Evolutionary conservation across 2,797 vertebrate genomes (phyloP).

Genomic region (Cyclopterus lumpus): DNA sequence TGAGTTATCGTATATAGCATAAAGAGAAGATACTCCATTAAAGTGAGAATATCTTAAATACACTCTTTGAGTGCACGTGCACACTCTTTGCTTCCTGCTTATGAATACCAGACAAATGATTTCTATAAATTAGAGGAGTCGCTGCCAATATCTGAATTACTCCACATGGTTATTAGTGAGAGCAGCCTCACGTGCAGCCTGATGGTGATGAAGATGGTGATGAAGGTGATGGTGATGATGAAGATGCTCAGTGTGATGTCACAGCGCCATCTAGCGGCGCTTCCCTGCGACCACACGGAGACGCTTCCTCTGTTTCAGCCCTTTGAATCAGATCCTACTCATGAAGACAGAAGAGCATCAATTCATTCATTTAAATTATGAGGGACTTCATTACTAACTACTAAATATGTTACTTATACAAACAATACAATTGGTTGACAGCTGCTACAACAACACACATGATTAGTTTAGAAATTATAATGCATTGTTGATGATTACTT

Average conservation of each 20-base stretch:
- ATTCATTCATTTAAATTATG: too few species aligned
- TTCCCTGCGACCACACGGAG: slow-evolving; percentile 5
- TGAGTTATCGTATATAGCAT: background rate
- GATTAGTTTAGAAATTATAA: too few species aligned
- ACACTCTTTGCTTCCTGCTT: background rate
- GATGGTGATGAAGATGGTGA: background rate
- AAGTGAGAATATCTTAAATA: background rate
- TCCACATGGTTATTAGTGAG: background rate
- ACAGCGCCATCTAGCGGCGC: slow-evolving; percentile 55
- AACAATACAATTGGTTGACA: too few species aligned
- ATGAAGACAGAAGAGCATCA: background rate
- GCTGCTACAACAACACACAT: too few species aligned
- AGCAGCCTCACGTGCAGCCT: background rate
- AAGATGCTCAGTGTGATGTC: slow-evolving; percentile 1
- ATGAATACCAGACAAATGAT: too few species aligned
- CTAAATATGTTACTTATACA: too few species aligned
- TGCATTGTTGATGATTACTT: too few species aligned
- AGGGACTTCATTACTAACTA: too few species aligned
- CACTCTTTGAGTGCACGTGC: background rate
- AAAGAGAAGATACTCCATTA: background rate
- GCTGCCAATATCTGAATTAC: background rate
- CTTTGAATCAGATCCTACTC: background rate
- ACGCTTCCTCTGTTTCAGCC: background rate
- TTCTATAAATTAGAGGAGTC: background rate
- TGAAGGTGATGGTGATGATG: background rate